Percentiles rank a stretch among this genome's conserved stretches.
Evolutionary conservation across 2,113 vertebrate species (phyloP).

Genomic region (Nibea albiflora): DNA sequence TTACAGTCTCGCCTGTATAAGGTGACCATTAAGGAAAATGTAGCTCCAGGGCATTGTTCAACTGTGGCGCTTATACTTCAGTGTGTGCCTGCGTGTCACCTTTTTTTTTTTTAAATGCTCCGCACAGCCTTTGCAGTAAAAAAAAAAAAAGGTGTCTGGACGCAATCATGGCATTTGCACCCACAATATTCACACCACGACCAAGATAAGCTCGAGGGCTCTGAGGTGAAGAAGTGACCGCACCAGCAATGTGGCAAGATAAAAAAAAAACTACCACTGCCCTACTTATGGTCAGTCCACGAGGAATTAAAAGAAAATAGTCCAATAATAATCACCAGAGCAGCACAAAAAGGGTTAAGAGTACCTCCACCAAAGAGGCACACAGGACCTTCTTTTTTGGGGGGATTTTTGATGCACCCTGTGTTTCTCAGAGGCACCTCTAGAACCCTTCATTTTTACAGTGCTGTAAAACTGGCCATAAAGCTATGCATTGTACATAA

Average conservation of each 20-base stretch:
- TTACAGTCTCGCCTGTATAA: neutral
- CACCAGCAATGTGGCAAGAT: neutral
- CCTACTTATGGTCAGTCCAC: constrained; percentile 1
- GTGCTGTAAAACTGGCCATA: constrained; percentile 78
- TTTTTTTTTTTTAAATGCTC: constrained; percentile 33
- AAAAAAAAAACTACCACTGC: constrained; percentile 1
- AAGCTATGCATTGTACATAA: constrained; percentile 75
- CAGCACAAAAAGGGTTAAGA: constrained; percentile 19
- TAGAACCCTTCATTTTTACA: constrained; percentile 75
- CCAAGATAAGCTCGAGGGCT: neutral
- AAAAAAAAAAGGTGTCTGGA: constrained; percentile 40
- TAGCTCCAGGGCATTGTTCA: constrained; percentile 40
- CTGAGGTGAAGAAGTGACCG: neutral
- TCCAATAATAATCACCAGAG: constrained; percentile 31
- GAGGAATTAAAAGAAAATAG: constrained; percentile 15
- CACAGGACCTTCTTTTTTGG: constrained; percentile 53
- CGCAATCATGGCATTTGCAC: constrained; percentile 2
- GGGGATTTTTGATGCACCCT: constrained; percentile 57
- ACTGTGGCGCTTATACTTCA: constrained; percentile 1
- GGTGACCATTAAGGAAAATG: neutral
- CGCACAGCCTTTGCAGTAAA: constrained; percentile 17
- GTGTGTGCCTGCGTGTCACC: constrained; percentile 31
- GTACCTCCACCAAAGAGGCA: constrained; percentile 30
- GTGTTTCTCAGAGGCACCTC: constrained; percentile 60
- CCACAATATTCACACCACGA: constrained; percentile 23